Evolutionary conservation across 2,888 invertebrate species (phyloP), one percentile per base, ranked within the genome.

Genomic region (Stenodera caucasica): DNA sequence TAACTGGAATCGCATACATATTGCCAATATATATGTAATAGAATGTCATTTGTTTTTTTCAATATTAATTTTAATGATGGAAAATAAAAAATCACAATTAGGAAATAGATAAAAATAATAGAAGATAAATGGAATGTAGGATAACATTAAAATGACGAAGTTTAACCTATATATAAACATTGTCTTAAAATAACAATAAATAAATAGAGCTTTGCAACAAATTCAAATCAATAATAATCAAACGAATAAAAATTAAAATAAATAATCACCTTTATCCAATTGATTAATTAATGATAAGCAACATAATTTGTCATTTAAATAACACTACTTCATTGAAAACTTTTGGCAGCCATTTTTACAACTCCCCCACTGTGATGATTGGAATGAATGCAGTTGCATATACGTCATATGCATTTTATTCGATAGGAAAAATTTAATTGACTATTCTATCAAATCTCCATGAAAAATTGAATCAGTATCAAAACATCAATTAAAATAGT

Each of bases 331-430:
- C 75, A 75, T 69, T 70, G 71, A 74, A 76, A 77, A 77, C 74
- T 75, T 76, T 75, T 72, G 75, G 78, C 77, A 76, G 81, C 81
- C 81, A 81, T 81, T 78, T 80, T 80, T 73, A 67, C 74, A 70
- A 76, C 78, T 78, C 80, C 80, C 80, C 79, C 79, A 78, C 78
- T 71, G 69, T 67, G 14, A 1, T 45, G 45, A 21, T 18, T 12
- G 45, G 18, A 18, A 45, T 45, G 55, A 55, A 55, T 55, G 55
- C 55, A 55, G 49, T 40, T 49, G 55, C 55, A 55, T 33, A 23
- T 55, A 33, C 37, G 33, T 54, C 54, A 26, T 54, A 3, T 54
- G 54, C 40, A 54, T 35, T 35, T 9, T 21, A 49, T 45, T 45
- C n/a, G 1, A 18, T 32, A 52, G 9, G 14, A 32, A 52, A 33